Conservation (phyloP, 2,888 invertebrate genomes). For the Andrena trimmerana region DNA sequence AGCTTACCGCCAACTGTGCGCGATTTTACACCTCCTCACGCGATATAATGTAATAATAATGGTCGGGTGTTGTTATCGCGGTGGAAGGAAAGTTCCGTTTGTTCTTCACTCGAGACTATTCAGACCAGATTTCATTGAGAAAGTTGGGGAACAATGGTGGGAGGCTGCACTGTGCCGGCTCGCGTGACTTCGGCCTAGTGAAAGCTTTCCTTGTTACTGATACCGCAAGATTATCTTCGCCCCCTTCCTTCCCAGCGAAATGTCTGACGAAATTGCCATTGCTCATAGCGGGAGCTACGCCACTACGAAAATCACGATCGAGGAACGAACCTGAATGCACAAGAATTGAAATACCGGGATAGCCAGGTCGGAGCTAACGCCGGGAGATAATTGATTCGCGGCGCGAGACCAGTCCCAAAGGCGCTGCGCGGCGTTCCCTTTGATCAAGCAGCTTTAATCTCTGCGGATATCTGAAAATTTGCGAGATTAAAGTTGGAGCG, state of each 20-base stretch:
- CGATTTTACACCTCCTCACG: too few species aligned
- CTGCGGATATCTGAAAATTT: slow-evolving; percentile 43
- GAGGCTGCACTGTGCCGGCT: neutral
- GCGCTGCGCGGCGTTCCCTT: slow-evolving; percentile 1
- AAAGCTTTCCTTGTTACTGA: neutral
- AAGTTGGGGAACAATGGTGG: slow-evolving; percentile 4
- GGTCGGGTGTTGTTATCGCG: slow-evolving; percentile 4
- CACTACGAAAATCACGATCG: neutral
- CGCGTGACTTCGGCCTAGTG: neutral
- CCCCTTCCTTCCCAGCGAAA: too few species aligned
- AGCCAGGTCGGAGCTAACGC: neutral
- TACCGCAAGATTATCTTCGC: neutral
- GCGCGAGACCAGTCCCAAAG: neutral
- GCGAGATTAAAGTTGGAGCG: too few species aligned
- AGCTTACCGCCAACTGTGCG: too few species aligned
- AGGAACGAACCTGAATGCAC: neutral
- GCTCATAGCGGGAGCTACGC: too few species aligned
- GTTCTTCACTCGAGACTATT: neutral
- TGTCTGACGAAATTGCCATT: too few species aligned
- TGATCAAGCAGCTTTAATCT: slow-evolving; percentile 29
- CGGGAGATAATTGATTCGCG: slow-evolving; percentile 35
- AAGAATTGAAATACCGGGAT: slow-evolving; percentile 27
- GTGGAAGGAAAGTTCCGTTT: neutral
- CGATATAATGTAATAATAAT: neutral
- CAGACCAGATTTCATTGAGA: neutral